Base-by-base conservation (phyloP, 2,113 vertebrate species). In the Poecilia latipinna region DNA sequence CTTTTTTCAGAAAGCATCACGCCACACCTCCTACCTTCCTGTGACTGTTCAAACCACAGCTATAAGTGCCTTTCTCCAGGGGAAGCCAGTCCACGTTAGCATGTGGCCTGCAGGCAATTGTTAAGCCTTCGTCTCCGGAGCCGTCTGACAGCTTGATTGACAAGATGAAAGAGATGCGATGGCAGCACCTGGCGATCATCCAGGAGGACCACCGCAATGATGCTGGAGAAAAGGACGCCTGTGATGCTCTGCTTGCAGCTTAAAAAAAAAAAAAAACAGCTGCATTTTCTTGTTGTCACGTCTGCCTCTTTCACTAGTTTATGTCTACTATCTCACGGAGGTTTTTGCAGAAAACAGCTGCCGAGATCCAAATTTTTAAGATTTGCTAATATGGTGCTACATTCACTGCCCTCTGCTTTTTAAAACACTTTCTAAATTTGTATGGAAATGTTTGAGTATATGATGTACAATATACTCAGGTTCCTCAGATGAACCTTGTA, bases 101-200 rank as follows among this genome's bases (percentile, higher is more conserved):
- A 51, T 42, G 48, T 37, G 37, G 68, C 51, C 76, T 12, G 1
- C 1, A 75, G 64, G 71, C 66, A 24, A 31, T 44, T 73, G 51
- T 39, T 82, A 72, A 80, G 75, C 68, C 35, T 31, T 12, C 39
- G 51, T 29, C 62, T 74, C 24, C n/a, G 44, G 31, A 82, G 37
- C 51, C 77, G 60, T 44, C 57, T 77, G 78, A 82, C 70, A 72
- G 63, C 54, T 72, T 61, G 70, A 83, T n/a, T 81, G 80, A 81
- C 72, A 83, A 67, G 48, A 62, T 74, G 75, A 68, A 60, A 67
- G 63, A 77, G 74, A 64, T 61, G 73, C 62, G 29, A n/a, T 79
- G 62, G 78, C 77, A 85, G 68, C 74, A 82, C 57, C 79, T 71
- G 61, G 13, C 70, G 71, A 72, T 74, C 70, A 78, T 78, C 48